Base-by-base conservation (phyloP, 2,113 vertebrate genomes). In the Oriolus oriolus region DNA sequence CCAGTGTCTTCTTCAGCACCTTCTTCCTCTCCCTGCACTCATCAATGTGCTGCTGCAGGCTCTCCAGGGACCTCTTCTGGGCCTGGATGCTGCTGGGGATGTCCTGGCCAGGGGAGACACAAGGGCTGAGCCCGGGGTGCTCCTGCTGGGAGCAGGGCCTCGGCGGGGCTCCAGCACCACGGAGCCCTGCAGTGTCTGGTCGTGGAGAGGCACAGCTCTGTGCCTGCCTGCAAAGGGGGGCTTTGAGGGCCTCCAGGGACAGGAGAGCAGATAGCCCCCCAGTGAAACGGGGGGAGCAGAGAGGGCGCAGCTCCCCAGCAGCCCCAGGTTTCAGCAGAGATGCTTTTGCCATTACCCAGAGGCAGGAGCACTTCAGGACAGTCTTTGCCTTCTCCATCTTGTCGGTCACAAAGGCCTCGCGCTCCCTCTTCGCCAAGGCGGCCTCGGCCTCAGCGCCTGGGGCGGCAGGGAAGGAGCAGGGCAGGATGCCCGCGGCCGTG, bases 371-470 rank as follows among this genome's bases (percentile, higher is more conserved):
- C 65, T 90, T 19, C 79, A 85, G 41, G 0, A 37, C 89, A 53
- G 75, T 52, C 75, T 82, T 94, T 7, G 87, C 83, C 35, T 57
- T 78, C 91, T 95, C 89, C 65, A 92, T 52, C 86, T 57, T 64
- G 1, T 90, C 16, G 0, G 4, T 70, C 82, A 87, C 11, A 18
- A 5, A 8, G 50, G 82, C 74, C 31, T 87, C 22, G 0, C 1
- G 9, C 28, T 82, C 41, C 16, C 27, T 35, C 42, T 15, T n/a
- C 2, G 56, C 20, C 47, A 16, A 4, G 52, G 31, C 0, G 2
- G 41, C 47, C 37, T 90, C 37, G 5, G 8, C 0, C 2, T 74
- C 28, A 15, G 14, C 0, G 2, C 13, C 94, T 90, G 75, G 37
- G 8, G 20, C 1, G 33, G 57, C 44, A 87, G 47, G 20, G 17